phyloP scores from a whole-genome alignment of 2,888 invertebrate species.

The Pammene fasciana region DNA sequence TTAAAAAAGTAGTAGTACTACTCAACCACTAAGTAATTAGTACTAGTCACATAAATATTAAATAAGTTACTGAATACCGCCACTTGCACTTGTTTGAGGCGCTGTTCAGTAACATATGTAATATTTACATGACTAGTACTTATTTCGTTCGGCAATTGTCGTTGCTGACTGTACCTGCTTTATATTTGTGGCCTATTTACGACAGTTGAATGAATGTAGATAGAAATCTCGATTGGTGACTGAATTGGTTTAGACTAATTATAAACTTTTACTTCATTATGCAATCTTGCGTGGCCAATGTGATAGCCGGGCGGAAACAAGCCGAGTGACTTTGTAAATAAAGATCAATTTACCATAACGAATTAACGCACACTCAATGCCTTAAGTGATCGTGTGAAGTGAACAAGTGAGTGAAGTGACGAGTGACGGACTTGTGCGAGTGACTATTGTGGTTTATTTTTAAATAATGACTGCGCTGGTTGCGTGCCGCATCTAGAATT shows the following conservation, averaged over 20 bases:
- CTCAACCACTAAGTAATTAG: no score
- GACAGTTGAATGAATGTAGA: neutral
- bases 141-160: no score
- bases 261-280: constrained; percentile 15
- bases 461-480: constrained; percentile 20
- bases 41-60: no score
- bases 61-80: no score
- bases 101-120: no score
- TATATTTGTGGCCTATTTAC: neutral
- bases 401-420: constrained; percentile 20
- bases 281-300: constrained; percentile 5
- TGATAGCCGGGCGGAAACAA: constrained; percentile 21
- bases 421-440: neutral
- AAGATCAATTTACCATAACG: constrained; percentile 46
- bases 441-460: constrained; percentile 19
- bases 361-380: constrained; percentile 54
- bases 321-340: constrained; percentile 50
- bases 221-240: neutral
- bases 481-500: constrained; percentile 9
- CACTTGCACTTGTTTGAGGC: no score
- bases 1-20: no score
- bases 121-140: no score
- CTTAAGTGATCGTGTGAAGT: constrained; percentile 46
- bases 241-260: neutral
- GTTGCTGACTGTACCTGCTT: no score